Evolutionary conservation across 1,140 invertebrate genomes (phyloP).

Genomic region (Ostrea edulis): DNA sequence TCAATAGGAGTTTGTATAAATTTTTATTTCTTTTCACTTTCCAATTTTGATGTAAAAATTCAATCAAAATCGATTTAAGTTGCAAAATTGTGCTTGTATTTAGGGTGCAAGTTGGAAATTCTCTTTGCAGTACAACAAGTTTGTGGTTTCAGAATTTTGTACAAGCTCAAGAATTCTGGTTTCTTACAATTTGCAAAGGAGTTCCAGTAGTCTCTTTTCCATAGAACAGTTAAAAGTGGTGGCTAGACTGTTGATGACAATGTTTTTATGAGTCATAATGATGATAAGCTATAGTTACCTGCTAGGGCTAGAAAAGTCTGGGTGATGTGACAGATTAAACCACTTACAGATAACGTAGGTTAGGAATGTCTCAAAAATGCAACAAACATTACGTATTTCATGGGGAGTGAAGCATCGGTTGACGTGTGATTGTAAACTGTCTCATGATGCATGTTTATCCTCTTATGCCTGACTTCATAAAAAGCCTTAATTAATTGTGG

Average conservation of each 20-base stretch:
- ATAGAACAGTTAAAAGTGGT: neutral
- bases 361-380: neutral
- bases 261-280: conserved; percentile 27
- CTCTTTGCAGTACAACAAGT: too few relatives aligned
- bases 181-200: neutral
- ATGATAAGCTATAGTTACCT: neutral
- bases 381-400: conserved; percentile 29
- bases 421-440: conserved; percentile 11
- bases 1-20: neutral
- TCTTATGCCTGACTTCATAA: conserved; percentile 7
- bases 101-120: too few relatives aligned
- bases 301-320: neutral
- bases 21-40: too few relatives aligned
- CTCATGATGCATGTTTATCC: conserved; percentile 22
- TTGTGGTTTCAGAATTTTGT: too few relatives aligned
- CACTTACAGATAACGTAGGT: neutral
- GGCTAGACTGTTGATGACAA: conserved; percentile 11
- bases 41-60: too few relatives aligned
- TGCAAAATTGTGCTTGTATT: too few relatives aligned
- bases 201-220: neutral
- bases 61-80: too few relatives aligned
- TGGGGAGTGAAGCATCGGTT: conserved; percentile 20
- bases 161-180: neutral
- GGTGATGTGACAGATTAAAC: conserved; percentile 6
- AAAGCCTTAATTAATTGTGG: conserved; percentile 18